These are phyloP conservation scores for Shargacucullia verbasci DNA, from an alignment of 2,888 invertebrate genomes.

Conservation along the genomic window DNA sequence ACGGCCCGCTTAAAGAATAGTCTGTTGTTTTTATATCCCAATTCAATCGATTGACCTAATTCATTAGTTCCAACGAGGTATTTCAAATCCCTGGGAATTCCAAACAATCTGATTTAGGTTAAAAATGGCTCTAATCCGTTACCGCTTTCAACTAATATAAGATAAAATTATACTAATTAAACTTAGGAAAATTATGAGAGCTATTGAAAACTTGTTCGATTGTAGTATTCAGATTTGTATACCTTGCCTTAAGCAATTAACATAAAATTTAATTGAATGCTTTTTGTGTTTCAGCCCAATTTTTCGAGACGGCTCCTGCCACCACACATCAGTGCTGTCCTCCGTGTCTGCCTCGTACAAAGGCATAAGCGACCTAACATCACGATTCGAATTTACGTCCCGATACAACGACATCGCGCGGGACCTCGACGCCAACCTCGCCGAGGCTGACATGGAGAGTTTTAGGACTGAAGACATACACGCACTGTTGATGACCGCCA, in stretches of 20 bases:
- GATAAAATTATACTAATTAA: constrained; percentile 17
- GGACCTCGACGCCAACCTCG: constrained; percentile 97
- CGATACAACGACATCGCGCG: constrained; percentile 96
- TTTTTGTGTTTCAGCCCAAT: constrained; percentile 86
- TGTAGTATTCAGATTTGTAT: not conserved
- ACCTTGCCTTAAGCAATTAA: no score
- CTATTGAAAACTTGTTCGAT: constrained; percentile 6
- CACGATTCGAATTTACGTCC: constrained; percentile 86
- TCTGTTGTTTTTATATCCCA: constrained; percentile 7
- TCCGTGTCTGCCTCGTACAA: constrained; percentile 95
- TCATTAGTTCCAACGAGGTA: constrained; percentile 8
- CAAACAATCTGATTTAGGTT: constrained; percentile 30
- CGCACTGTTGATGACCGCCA: constrained; percentile 92
- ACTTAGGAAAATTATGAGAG: not conserved
- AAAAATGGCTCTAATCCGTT: constrained; percentile 22
- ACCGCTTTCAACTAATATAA: constrained; percentile 14
- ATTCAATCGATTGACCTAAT: constrained; percentile 14
- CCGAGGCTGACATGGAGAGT: constrained; percentile 98
- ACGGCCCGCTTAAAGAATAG: no score
- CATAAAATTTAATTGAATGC: constrained; percentile 9
- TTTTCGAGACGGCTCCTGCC: constrained; percentile 94
- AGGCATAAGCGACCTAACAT: constrained; percentile 90
- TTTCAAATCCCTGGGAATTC: constrained; percentile 10
- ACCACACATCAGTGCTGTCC: constrained; percentile 94
- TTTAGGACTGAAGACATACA: constrained; percentile 97